A percentile compares a stretch with the other conserved stretches of the same genome.
Conservation (phyloP, 2,797 vertebrate genomes). For the Gallinago nigripennis region DNA sequence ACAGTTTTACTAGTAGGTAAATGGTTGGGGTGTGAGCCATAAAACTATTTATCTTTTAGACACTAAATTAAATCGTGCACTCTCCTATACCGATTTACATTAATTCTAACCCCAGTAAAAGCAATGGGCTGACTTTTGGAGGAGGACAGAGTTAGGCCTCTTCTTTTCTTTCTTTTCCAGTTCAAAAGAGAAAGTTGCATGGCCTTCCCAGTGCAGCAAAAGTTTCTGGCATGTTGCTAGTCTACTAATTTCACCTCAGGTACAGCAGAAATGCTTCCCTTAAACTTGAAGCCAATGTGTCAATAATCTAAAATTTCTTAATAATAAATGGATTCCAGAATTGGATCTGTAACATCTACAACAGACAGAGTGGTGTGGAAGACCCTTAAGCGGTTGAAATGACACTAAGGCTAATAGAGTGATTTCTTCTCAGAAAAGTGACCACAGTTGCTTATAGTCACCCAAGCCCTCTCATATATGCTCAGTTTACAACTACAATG, state of each 20-base stretch:
- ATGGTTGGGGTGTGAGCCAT: background rate
- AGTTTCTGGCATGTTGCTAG: background rate
- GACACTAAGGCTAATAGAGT: slow-evolving; percentile 27
- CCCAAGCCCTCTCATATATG: background rate
- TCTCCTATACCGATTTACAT: background rate
- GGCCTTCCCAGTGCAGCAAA: background rate
- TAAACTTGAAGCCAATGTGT: background rate
- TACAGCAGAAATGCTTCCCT: background rate
- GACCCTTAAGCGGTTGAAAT: slow-evolving; percentile 10
- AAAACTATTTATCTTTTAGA: background rate
- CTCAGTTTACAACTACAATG: background rate
- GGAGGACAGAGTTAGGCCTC: background rate
- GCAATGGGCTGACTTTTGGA: background rate
- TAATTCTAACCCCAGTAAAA: background rate
- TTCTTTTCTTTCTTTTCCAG: background rate
- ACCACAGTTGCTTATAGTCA: background rate
- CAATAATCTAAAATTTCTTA: background rate
- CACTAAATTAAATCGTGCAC: background rate
- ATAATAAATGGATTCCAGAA: background rate
- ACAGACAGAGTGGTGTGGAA: background rate
- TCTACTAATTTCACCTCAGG: background rate
- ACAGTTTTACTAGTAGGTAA: background rate
- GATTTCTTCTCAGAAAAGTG: background rate
- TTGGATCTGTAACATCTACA: background rate
- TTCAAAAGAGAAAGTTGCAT: background rate